A percentile compares a stretch with the other conserved stretches of the same genome.
Evolutionary conservation across 2,888 invertebrate genomes (phyloP).

Genomic region (Anodontia alba): DNA sequence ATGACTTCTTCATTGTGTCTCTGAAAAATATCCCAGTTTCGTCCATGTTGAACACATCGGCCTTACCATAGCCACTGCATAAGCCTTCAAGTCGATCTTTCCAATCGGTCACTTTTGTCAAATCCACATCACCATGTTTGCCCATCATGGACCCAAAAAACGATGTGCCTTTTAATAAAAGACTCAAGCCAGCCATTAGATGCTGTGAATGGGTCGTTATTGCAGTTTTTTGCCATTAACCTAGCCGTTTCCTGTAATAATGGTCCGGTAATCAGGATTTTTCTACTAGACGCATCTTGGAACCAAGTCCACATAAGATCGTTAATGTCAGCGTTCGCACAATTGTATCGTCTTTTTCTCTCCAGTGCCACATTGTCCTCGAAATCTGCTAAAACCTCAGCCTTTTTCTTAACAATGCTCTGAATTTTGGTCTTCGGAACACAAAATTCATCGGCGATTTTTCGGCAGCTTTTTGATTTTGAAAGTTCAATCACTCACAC

Average conservation of each 20-base stretch:
- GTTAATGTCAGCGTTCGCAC: slow-evolving; percentile 46
- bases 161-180: slow-evolving; percentile 3
- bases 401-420: slow-evolving; percentile 45
- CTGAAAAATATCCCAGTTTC: too few species aligned
- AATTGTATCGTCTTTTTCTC: slow-evolving; percentile 26
- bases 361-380: slow-evolving; percentile 32
- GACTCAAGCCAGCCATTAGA: too few species aligned
- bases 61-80: too few species aligned
- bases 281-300: slow-evolving; percentile 23
- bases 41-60: too few species aligned
- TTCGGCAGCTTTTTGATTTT: too few species aligned
- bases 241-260: slow-evolving; percentile 27
- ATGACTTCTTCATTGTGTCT: too few species aligned
- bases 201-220: too few species aligned
- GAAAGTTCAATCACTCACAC: too few species aligned
- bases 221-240: slow-evolving; percentile 36
- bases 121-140: slow-evolving; percentile 31
- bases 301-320: slow-evolving; percentile 41
- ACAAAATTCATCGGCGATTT: slow-evolving; percentile 42
- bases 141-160: slow-evolving; percentile 46
- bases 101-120: background rate
- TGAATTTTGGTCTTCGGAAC: slow-evolving; percentile 53
- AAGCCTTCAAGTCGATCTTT: too few species aligned
- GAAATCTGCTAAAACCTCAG: slow-evolving; percentile 33
- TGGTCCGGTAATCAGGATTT: slow-evolving; percentile 33